Evolutionary conservation across 2,888 invertebrate genomes (phyloP).

Genomic region (Apamea anceps): DNA sequence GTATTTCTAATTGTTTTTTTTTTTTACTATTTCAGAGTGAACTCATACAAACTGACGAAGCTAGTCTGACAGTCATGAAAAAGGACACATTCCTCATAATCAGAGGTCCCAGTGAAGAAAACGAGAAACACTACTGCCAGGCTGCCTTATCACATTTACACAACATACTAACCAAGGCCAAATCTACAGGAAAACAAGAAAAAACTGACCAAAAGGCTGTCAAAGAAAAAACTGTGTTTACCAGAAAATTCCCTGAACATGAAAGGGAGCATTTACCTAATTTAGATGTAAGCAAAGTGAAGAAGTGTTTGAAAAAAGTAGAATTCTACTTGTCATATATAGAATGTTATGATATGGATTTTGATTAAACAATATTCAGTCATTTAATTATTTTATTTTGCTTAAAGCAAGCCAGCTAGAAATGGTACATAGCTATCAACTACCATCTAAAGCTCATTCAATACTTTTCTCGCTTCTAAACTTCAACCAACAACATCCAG

Average conservation of each 20-base stretch:
- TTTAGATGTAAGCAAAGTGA: conserved; percentile 89
- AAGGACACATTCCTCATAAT: conserved; percentile 91
- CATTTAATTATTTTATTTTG: background rate
- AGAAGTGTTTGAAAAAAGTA: conserved; percentile 91
- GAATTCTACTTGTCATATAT: conserved; percentile 93
- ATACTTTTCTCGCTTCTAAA: background rate
- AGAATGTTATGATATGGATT: conserved; percentile 82
- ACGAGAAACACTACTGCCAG: conserved; percentile 90
- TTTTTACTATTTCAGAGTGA: conserved; percentile 86
- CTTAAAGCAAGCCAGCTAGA: background rate
- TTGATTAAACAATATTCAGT: conserved; percentile 66
- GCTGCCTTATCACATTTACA: conserved; percentile 93
- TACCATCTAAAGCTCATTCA: background rate
- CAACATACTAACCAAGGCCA: conserved; percentile 88
- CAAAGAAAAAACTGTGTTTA: conserved; percentile 80
- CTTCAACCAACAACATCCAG: background rate
- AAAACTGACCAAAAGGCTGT: conserved; percentile 60
- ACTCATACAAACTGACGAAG: conserved; percentile 89
- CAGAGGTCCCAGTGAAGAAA: conserved; percentile 89
- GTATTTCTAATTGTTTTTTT: conserved; percentile 28
- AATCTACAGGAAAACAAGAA: conserved; percentile 62
- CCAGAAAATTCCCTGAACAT: conserved; percentile 90
- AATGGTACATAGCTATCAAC: background rate
- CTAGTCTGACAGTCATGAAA: conserved; percentile 90
- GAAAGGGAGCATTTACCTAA: conserved; percentile 85